These are phyloP conservation scores for Crocallis elinguaria DNA, from an alignment of 2,888 invertebrate genomes.

Conservation along the genomic window DNA sequence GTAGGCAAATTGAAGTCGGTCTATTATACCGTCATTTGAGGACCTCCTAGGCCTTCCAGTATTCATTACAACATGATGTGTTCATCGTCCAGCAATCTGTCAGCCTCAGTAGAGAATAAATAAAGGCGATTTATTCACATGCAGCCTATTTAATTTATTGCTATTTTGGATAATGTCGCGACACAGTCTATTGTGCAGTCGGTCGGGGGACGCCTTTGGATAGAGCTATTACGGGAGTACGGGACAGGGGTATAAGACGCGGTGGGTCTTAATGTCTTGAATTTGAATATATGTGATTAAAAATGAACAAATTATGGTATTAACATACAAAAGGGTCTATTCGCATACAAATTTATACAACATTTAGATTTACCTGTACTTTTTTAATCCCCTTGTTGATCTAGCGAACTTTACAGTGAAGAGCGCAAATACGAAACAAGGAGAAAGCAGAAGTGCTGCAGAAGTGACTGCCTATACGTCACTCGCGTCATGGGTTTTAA, in stretches of 20 bases:
- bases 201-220: conserved; percentile 13
- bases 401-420: no score
- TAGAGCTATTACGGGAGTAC: conserved; percentile 6
- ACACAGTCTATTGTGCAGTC: conserved; percentile 25
- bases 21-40: conserved; percentile 79
- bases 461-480: no score
- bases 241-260: not conserved
- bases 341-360: no score
- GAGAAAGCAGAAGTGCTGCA: no score
- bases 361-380: no score
- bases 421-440: no score
- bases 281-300: not conserved
- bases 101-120: conserved; percentile 66
- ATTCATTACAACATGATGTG: conserved; percentile 81
- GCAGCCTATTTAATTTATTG: conserved; percentile 71
- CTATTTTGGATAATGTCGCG: conserved; percentile 64
- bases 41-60: conserved; percentile 58
- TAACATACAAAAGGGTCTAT: no score
- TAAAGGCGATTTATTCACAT: conserved; percentile 71
- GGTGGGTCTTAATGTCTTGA: not conserved
- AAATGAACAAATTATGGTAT: no score
- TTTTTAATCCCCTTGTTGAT: no score
- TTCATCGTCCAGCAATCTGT: conserved; percentile 78
- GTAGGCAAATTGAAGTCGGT: not conserved
- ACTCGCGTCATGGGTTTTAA: no score